These are phyloP conservation scores for Cyrtorhinus lividipennis DNA, from an alignment of 1,140 invertebrate species.

Conservation along the genomic window DNA sequence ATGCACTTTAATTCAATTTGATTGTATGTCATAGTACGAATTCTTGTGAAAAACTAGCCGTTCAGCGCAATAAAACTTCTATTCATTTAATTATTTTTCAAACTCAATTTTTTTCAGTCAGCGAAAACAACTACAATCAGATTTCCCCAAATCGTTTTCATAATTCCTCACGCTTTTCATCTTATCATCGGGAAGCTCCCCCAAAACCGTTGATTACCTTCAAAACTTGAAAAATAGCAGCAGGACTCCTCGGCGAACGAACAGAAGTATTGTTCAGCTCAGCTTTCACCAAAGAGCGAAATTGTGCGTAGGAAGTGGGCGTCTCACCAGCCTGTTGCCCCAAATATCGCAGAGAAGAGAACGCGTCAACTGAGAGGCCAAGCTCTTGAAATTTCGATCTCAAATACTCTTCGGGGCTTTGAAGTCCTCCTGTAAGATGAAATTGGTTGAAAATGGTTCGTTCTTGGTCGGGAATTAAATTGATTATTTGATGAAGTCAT, in stretches of 20 bases:
- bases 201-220: too few species aligned
- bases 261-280: conserved; percentile 53
- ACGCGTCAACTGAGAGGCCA: conserved; percentile 49
- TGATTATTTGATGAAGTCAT: too few species aligned
- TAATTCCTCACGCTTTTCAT: neutral
- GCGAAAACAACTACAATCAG: too few species aligned
- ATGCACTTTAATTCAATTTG: too few species aligned
- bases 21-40: too few species aligned
- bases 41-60: too few species aligned
- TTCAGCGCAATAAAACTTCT: too few species aligned
- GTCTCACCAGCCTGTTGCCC: conserved; percentile 39
- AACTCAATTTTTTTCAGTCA: too few species aligned
- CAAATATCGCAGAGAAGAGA: conserved; percentile 57
- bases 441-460: too few species aligned
- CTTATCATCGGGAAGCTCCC: too few species aligned
- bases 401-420: conserved; percentile 45
- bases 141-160: conserved; percentile 14
- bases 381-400: conserved; percentile 44
- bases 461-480: too few species aligned
- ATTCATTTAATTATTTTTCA: too few species aligned
- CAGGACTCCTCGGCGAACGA: conserved; percentile 46
- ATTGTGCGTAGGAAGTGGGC: conserved; percentile 40
- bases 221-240: conserved; percentile 48
- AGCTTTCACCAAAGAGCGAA: conserved; percentile 35
- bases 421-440: conserved; percentile 28